These are phyloP conservation scores for Microcebus tavaratra DNA, from an alignment of 2,113 vertebrate genomes.

Conservation along the genomic window DNA sequence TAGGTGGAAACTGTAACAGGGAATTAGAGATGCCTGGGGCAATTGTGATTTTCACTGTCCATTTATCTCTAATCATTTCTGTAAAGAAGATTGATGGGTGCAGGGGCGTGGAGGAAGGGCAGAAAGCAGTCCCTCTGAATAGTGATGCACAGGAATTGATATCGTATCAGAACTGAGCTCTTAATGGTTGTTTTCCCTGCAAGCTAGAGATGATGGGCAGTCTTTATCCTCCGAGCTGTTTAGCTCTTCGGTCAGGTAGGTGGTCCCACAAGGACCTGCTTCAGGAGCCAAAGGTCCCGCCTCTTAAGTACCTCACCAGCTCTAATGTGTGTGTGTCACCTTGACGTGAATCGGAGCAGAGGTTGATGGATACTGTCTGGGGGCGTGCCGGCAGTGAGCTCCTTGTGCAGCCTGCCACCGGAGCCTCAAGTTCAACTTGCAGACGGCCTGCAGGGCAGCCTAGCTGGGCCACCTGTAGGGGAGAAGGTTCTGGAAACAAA, in stretches of 20 bases:
- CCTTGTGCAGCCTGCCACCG: too few species aligned
- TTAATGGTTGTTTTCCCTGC: background rate
- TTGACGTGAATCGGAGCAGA: background rate
- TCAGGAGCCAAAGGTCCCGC: background rate
- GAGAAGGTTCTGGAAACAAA: background rate
- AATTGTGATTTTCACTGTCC: background rate
- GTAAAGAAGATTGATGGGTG: background rate
- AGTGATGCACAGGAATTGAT: background rate
- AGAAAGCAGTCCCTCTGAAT: background rate
- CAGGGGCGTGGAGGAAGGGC: rapidly evolving
- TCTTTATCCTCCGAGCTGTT: background rate
- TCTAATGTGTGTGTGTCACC: background rate
- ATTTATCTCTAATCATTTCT: background rate
- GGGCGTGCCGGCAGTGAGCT: background rate
- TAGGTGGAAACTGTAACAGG: background rate
- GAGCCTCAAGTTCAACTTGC: background rate
- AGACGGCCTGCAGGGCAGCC: background rate
- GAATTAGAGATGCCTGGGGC: background rate
- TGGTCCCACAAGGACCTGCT: background rate
- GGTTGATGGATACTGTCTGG: background rate
- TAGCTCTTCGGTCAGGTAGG: background rate
- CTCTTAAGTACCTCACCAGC: too few species aligned
- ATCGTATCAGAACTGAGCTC: background rate
- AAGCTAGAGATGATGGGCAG: background rate
- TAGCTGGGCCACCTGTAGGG: background rate